Base-by-base conservation (phyloP, 2,888 invertebrate species). In the Chloromyia formosa region DNA sequence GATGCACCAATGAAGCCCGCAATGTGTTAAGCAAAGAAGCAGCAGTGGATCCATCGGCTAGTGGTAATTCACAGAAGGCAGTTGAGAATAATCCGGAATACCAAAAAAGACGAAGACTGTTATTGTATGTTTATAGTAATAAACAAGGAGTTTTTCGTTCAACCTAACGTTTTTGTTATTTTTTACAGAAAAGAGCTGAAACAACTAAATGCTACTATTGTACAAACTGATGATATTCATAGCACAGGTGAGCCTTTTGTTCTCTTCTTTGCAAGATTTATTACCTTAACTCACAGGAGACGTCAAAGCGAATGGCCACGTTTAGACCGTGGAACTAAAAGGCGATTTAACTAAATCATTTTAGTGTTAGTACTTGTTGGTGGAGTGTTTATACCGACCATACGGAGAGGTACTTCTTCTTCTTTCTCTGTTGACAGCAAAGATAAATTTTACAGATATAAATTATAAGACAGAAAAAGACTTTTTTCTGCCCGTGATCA, bases 191-290 rank as follows among this genome's bases (percentile, higher is more conserved):
- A 75, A 71, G 92, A 92, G 83, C 82, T 92, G 75, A 87, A 86
- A 74, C 86, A 90, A 77, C 86, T 92, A 49, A 91, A 89, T 83
- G 91, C 91, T 9, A 91, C 90, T 75, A 88, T 92, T 42, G 90
- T 92, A 72, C 88, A 88, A 80, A 85, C 85, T 1, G 82, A 81
- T 0, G 79, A 16, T 40, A 40, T 64, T 16, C 12, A 3, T 20
- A 18, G 1, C 4, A 79, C 81, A 77, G 81, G 82, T 83, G 64
- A 66, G 54, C 68, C 5, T 7, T 12, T 23, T 18, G 16, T 12
- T 61, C 22, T 5, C 18, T 16, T 54, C n/a, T 54, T 0, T 1
- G 7, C 10, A n/a, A n/a, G n/a, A n/a, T n/a, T n/a, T n/a, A n/a
- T n/a, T n/a, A n/a, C n/a, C n/a, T n/a, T n/a, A n/a, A n/a, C n/a